Conservation (phyloP, 1,140 invertebrate species). For the Penaeus indicus region DNA sequence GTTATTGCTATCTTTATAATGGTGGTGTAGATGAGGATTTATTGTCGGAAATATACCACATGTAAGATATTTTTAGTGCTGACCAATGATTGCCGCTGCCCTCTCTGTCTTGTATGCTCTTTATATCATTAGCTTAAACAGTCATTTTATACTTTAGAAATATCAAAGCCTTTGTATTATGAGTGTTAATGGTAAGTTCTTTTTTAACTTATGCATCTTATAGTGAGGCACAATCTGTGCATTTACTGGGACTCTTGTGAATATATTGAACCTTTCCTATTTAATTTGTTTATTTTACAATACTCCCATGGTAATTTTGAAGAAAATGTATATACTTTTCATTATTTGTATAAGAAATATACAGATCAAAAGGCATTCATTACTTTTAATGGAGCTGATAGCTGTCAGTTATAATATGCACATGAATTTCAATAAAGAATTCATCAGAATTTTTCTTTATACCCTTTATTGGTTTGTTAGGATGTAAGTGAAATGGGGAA, state of each 20-base stretch:
- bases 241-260: slow-evolving; percentile 41
- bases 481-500: no score
- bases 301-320: slow-evolving; percentile 42
- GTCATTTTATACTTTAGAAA: slow-evolving; percentile 58
- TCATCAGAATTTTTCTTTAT: slow-evolving; percentile 39
- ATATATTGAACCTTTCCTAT: slow-evolving; percentile 50
- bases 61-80: slow-evolving; percentile 39
- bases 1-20: neutral
- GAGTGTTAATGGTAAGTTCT: slow-evolving; percentile 61
- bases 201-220: slow-evolving; percentile 55
- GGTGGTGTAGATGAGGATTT: slow-evolving; percentile 22
- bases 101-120: slow-evolving; percentile 37
- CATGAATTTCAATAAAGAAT: slow-evolving; percentile 63
- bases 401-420: slow-evolving; percentile 62
- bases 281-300: slow-evolving; percentile 45
- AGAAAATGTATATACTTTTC: slow-evolving; percentile 60
- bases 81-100: slow-evolving; percentile 42
- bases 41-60: slow-evolving; percentile 25
- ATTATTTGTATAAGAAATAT: slow-evolving; percentile 62
- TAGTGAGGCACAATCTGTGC: slow-evolving; percentile 29
- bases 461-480: neutral
- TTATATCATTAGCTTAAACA: slow-evolving; percentile 50
- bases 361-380: slow-evolving; percentile 64
- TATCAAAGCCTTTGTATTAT: slow-evolving; percentile 59
- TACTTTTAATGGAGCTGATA: slow-evolving; percentile 58